Evolutionary conservation across 2,113 vertebrate genomes (phyloP), one percentile per base, ranked within the genome.

Genomic region (Trematocara stigmaticum): DNA sequence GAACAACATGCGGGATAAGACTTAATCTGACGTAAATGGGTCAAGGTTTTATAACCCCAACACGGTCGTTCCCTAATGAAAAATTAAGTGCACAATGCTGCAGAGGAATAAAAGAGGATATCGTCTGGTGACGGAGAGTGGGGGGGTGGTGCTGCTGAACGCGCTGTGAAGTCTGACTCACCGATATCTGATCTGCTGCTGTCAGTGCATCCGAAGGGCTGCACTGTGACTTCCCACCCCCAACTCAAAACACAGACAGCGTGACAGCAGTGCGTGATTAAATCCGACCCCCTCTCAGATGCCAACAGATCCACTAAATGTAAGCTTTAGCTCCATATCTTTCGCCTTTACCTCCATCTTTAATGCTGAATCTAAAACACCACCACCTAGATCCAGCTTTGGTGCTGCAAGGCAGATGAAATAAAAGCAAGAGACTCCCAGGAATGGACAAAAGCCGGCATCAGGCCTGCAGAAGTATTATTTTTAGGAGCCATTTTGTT

Each of bases 401-500:
- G 10, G 10, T 61, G 29, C 20, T 18, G 2, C 12, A 34, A 71
- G 49, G 13, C 2, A 6, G 5, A 45, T 20, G 2, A 20, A 74
- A 79, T 81, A 9, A 80, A 16, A n/a, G 45, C 69, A 31, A 49
- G 3, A 40, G 3, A 55, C 23, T n/a, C 10, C 15, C 10, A 38
- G 13, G 18, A 82, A 76, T 20, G 3, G 6, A 59, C 35, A 86
- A 80, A 81, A 82, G 12, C 29, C 4, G 0, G 31, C 29, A 18
- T 84, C 6, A 5, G 8, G 11, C 61, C 9, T 35, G 51, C 59
- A 79, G 84, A 91, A 87, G 89, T 85, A 38, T 76, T 47, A 89
- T 92, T 93, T 95, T 94, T 92, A 93, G 92, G 84, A 94, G 94
- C 94, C 93, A 95, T 96, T 95, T 95, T 96, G 94, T 95, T 95